phyloP scores from a whole-genome alignment of 2,888 invertebrate genomes.

The Papilio gigon region DNA sequence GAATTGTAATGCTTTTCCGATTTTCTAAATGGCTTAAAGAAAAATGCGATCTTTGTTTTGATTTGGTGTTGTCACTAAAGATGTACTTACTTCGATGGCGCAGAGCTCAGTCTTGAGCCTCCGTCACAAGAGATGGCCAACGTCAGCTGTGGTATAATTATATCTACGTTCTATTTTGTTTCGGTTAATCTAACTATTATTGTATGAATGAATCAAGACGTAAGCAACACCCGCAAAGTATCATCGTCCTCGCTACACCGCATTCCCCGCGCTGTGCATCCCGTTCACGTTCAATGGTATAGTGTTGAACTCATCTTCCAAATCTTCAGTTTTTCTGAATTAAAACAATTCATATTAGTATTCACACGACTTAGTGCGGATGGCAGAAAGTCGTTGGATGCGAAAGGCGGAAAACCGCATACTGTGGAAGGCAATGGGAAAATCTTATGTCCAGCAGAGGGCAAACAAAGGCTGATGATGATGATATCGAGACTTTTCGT shows the following conservation, averaged over 20 bases:
- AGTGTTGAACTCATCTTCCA: slow-evolving; percentile 79
- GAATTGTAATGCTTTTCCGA: neutral
- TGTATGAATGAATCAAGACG: neutral
- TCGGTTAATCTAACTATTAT: neutral
- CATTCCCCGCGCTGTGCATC: slow-evolving; percentile 73
- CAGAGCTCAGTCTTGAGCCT: no score
- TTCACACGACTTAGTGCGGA: no score
- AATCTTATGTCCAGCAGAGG: no score
- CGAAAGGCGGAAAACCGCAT: no score
- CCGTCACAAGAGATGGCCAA: no score
- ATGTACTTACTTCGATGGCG: no score
- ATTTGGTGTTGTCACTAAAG: neutral
- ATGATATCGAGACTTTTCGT: neutral
- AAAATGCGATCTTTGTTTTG: neutral
- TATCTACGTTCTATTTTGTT: slow-evolving; percentile 6
- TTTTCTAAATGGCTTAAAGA: neutral
- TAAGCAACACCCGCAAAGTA: slow-evolving; percentile 43
- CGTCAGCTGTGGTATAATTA: neutral
- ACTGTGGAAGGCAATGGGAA: no score
- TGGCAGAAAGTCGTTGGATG: no score
- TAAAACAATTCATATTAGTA: neutral
- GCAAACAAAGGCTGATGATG: slow-evolving; percentile 43
- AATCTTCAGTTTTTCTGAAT: slow-evolving; percentile 75
- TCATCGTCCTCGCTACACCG: slow-evolving; percentile 63
- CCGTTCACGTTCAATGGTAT: slow-evolving; percentile 76